Base-by-base conservation (phyloP, 2,113 vertebrate genomes). In the Caretta caretta region DNA sequence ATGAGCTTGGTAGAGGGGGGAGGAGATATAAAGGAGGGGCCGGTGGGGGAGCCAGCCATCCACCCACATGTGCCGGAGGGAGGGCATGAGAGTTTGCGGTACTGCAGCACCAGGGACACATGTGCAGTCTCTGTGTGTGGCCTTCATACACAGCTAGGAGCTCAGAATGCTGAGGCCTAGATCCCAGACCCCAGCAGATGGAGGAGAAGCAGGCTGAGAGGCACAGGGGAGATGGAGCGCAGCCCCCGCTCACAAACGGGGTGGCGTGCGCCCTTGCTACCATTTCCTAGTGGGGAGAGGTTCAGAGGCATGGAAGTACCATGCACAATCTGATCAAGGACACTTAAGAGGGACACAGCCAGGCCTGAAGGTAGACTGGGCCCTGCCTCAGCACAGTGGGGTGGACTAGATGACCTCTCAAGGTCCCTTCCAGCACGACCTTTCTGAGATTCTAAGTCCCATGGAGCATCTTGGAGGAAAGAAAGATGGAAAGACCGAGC, bases 181-280 rank as follows among this genome's bases (percentile, higher is more conserved):
- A 22, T 16, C 42, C 51, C 49, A 42, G 88, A 54, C 9, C 75
- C 49, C n/a, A 27, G 80, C 65, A 49, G 75, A 22, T 53, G 87
- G 85, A 14, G 2, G 25, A 91, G 29, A 91, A 53, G 84, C 51
- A 0, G 0, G 5, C 6, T 79, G 72, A n/a, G 75, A 24, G 24
- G 31, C 4, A 69, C 35, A 38, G 65, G 65, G 6, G 22, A 76
- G 42, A 20, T 46, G 22, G 20, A 13, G 22, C 4, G 5, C 72
- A 76, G 24, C 12, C 22, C 24, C n/a, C 22, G 6, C 75, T 48
- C 75, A 11, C 42, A 27, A 11, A 69, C 1, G 8, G 62, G 8
- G 62, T n/a, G 16, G 22, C 2, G 10, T 76, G 72, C 27, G 38
- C 10, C 24, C 24, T 24, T 46, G 42, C 22, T 25, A 42, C 22